phyloP scores from a whole-genome alignment of 2,888 invertebrate genomes.

The Ichneumon xanthorius region DNA sequence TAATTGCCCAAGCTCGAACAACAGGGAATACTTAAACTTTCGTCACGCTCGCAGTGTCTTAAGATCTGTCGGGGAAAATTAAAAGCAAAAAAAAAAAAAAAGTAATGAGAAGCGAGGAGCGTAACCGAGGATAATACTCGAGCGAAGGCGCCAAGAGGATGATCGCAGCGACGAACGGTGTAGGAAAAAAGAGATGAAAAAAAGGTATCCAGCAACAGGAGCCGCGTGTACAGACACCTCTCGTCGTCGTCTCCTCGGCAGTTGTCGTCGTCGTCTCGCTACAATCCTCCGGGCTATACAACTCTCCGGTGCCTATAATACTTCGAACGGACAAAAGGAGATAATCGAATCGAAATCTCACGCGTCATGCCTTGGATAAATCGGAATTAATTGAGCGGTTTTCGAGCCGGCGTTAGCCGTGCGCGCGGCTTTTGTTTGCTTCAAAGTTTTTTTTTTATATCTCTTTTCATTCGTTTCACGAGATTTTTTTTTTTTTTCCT shows the following conservation, averaged over 20 bases:
- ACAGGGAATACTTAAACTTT: slow-evolving; percentile 49
- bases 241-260: slow-evolving; percentile 33
- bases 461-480: slow-evolving; percentile 54
- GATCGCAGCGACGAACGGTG: slow-evolving; percentile 27
- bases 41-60: slow-evolving; percentile 50
- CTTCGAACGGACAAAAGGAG: slow-evolving; percentile 67
- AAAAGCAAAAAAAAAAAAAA: slow-evolving; percentile 12
- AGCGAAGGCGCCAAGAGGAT: slow-evolving; percentile 60
- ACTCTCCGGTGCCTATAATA: slow-evolving; percentile 53
- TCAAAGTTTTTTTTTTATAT: slow-evolving; percentile 55
- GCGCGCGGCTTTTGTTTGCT: slow-evolving; percentile 68
- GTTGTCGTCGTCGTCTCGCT: slow-evolving; percentile 47
- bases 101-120: not conserved
- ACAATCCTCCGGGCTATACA: slow-evolving; percentile 31
- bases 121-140: slow-evolving; percentile 45
- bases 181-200: slow-evolving; percentile 12
- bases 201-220: slow-evolving; percentile 44
- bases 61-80: slow-evolving; percentile 17
- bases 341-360: slow-evolving; percentile 75
- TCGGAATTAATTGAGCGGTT: slow-evolving; percentile 84
- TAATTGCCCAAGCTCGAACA: slow-evolving; percentile 5
- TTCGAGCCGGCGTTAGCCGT: slow-evolving; percentile 72
- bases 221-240: slow-evolving; percentile 29
- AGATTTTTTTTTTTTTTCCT: slow-evolving; percentile 59
- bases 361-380: slow-evolving; percentile 83